Evolutionary conservation across 2,888 invertebrate genomes (phyloP), one percentile per base, ranked within the genome.

Genomic region (Cyrtodaria siliqua): DNA sequence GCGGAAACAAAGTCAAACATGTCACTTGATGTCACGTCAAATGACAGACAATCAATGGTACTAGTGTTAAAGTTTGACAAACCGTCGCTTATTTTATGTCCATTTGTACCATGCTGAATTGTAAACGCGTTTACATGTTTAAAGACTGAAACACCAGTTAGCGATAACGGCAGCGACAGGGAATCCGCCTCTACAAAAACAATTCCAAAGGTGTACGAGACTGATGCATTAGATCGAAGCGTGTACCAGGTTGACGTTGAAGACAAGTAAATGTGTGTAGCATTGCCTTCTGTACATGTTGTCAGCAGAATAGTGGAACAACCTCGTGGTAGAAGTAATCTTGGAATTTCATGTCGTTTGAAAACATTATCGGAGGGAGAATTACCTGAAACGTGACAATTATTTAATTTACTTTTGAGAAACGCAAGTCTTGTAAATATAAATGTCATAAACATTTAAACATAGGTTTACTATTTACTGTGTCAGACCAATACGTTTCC

Each of bases 1-100:
- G 70, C 42, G 1, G 49, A 49, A 33, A 74, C 26, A 29, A 79
- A 74, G 23, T 79, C 71, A 47, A 56, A 63, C 38, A 74, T 68
- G 18, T 79, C 74, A 0, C 49, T 33, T 42, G 67, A 23, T n/a
- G 55, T 63, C 12, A 71, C 38, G 20, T 59, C 63, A 56, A 71
- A 71, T 23, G 67, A 40, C 18, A 67, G 29, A 27, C 79, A 79
- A n/a, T 63, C 56, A 8, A 26, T 14, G 16, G 59, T 23, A 29
- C 67, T 59, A 20, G 20, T 6, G 26, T 52, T 44, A 1, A 42
- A 55, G 42, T 33, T 38, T 0, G 53, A 8, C 23, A 44, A 40
- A 27, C 70, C 67, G 0, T 26, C 61, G 23, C 4, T 27, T 6
- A 29, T 16, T 3, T 12, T 29, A n/a, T 24, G 27, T n/a, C 16